Evolutionary conservation across 1,140 invertebrate genomes (phyloP).

Genomic region (Trachelipus rathkii): DNA sequence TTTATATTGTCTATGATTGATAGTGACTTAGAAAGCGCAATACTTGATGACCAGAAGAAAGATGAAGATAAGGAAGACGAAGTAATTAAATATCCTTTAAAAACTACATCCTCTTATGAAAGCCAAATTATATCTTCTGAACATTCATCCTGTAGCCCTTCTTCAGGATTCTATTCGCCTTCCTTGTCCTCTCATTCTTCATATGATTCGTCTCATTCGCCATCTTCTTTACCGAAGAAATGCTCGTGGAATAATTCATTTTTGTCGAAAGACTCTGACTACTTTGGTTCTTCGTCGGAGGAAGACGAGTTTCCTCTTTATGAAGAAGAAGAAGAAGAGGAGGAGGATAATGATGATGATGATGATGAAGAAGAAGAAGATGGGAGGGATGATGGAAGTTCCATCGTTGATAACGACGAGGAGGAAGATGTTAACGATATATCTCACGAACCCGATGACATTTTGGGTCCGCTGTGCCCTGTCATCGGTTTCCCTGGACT

Average conservation of each 20-base stretch:
- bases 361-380: background rate
- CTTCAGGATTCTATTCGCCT: background rate
- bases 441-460: background rate
- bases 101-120: background rate
- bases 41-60: background rate
- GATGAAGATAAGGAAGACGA: background rate
- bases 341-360: background rate
- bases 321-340: background rate
- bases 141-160: background rate
- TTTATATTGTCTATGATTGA: background rate
- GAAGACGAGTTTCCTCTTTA: background rate
- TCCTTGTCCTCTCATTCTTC: background rate
- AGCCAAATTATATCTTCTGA: background rate
- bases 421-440: background rate
- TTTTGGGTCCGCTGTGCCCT: background rate
- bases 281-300: background rate
- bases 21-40: too few relatives aligned
- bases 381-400: too few relatives aligned
- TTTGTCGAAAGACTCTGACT: background rate
- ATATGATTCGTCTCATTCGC: background rate
- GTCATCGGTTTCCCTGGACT: background rate
- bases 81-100: background rate
- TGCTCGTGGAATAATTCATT: too few relatives aligned
- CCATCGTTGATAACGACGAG: background rate
- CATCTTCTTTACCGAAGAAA: too few relatives aligned